phyloP scores from a whole-genome alignment of 2,797 vertebrate species.

The Tiaroga cobitis region DNA sequence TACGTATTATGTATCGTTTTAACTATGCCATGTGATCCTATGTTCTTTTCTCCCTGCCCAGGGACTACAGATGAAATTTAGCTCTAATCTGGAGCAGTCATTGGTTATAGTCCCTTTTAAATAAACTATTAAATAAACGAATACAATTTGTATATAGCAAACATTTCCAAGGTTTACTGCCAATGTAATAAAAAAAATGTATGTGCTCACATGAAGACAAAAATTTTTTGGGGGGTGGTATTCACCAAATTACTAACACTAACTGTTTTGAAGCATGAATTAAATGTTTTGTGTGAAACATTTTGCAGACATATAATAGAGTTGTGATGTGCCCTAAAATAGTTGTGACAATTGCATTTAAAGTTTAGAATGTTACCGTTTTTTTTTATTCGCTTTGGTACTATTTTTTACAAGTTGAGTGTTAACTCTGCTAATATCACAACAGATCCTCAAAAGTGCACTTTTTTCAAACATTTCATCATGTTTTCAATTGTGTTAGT shows the following conservation, averaged over 20 bases:
- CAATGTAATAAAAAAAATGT: background rate
- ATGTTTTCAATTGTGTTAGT: too few relatives aligned
- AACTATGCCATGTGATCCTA: too few relatives aligned
- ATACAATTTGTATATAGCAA: background rate
- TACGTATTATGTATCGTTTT: background rate
- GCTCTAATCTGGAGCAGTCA: too few relatives aligned
- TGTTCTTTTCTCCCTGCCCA: too few relatives aligned
- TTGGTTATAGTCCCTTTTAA: background rate
- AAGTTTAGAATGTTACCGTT: background rate
- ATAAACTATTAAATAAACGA: background rate
- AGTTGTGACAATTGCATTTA: background rate
- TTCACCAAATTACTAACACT: background rate
- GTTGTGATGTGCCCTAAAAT: background rate
- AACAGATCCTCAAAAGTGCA: too few relatives aligned
- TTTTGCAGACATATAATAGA: background rate
- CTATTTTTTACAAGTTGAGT: too few relatives aligned
- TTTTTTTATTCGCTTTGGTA: too few relatives aligned
- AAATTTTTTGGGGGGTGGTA: background rate
- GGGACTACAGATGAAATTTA: background rate
- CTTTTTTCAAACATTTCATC: too few relatives aligned
- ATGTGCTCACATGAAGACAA: background rate
- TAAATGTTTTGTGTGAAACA: background rate
- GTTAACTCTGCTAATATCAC: too few relatives aligned
- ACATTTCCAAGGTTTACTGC: background rate
- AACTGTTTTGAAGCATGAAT: background rate